Conservation (phyloP, 2,888 invertebrate species). For the Mesoligia furuncula region DNA sequence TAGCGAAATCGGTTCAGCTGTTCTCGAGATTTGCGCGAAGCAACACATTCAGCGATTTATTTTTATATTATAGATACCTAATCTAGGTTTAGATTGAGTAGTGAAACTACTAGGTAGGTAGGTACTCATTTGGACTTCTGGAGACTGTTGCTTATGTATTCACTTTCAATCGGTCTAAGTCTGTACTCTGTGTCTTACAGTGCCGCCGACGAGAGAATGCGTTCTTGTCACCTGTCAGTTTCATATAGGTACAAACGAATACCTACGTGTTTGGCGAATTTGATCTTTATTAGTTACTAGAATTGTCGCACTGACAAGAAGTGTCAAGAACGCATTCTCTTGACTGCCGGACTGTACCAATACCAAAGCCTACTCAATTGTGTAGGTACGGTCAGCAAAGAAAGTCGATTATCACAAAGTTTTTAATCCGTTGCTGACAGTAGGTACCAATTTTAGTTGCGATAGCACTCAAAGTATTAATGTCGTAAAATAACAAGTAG, state of each 20-base stretch:
- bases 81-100: background rate
- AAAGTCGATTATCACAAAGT: background rate
- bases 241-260: background rate
- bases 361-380: background rate
- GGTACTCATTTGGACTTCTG: background rate
- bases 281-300: background rate
- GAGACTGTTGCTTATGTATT: background rate
- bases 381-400: background rate
- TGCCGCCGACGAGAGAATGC: background rate
- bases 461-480: background rate
- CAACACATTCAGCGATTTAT: too few species aligned
- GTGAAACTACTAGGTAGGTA: background rate
- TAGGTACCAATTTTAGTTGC: background rate
- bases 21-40: too few species aligned
- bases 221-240: background rate
- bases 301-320: background rate
- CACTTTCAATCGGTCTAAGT: background rate
- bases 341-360: background rate
- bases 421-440: background rate
- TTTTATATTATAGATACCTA: too few species aligned
- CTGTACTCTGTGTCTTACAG: background rate
- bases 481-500: background rate
- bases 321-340: background rate
- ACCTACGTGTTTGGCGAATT: background rate
- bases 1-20: too few species aligned